phyloP scores from a whole-genome alignment of 2,888 invertebrate genomes.

The Heliconius charithonia region DNA sequence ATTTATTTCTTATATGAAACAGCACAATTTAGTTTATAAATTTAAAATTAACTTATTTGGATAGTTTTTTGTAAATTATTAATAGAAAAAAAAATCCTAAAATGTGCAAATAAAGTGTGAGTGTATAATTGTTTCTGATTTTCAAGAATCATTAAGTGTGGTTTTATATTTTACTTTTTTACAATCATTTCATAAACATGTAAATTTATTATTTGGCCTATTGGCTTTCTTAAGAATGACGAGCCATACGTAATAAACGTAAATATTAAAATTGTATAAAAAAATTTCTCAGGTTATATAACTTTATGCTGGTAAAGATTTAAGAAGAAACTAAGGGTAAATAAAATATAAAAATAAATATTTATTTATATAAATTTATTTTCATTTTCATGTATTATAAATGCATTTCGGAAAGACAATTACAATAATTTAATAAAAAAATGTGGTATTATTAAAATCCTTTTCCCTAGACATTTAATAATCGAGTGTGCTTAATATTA shows the following conservation, averaged over 20 bases:
- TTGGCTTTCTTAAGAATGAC: neutral
- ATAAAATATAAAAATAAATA: constrained; percentile 36
- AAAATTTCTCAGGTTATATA: no score
- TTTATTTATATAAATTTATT: constrained; percentile 45
- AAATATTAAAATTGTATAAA: neutral
- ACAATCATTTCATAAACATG: neutral
- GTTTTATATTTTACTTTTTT: constrained; percentile 1
- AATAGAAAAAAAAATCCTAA: no score
- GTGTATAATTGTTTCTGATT: neutral
- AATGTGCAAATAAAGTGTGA: neutral
- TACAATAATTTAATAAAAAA: constrained; percentile 62
- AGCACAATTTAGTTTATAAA: constrained; percentile 23
- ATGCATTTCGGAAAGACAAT: constrained; percentile 71
- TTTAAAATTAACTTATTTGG: neutral
- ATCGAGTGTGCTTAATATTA: neutral
- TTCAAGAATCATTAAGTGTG: neutral
- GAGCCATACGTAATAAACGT: neutral
- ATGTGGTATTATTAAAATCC: constrained; percentile 46
- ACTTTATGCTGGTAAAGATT: neutral
- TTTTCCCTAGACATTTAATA: neutral
- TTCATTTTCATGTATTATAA: constrained; percentile 66
- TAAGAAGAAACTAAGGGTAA: constrained; percentile 20
- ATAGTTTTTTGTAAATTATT: constrained; percentile 6
- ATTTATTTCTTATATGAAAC: neutral
- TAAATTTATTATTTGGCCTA: neutral